These are phyloP conservation scores for Adelges cooleyi DNA, from an alignment of 1,140 invertebrate genomes.

Conservation along the genomic window DNA sequence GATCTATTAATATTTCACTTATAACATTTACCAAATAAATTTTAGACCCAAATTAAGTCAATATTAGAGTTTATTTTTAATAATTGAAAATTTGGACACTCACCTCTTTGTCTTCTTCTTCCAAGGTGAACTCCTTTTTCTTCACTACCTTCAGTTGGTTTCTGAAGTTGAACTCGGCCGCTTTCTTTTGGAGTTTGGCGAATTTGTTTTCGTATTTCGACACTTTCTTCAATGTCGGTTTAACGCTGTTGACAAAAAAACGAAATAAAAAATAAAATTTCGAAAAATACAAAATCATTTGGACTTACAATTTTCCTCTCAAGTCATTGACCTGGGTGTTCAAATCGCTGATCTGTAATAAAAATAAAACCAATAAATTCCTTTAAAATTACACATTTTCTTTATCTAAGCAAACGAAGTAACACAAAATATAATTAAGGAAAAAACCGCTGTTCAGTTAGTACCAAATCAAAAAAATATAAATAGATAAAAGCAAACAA, in stretches of 20 bases:
- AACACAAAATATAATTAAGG: too few relatives aligned
- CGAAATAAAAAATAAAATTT: background rate
- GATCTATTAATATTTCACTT: too few relatives aligned
- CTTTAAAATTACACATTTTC: too few relatives aligned
- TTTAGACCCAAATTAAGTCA: too few relatives aligned
- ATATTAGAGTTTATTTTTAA: too few relatives aligned
- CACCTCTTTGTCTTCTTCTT: slow-evolving; percentile 95
- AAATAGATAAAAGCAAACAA: too few relatives aligned
- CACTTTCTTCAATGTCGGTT: slow-evolving; percentile 98
- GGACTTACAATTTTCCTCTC: slow-evolving; percentile 98
- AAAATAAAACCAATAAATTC: too few relatives aligned
- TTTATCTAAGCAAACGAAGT: too few relatives aligned
- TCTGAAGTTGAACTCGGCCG: slow-evolving; percentile 97
- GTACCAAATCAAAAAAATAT: too few relatives aligned
- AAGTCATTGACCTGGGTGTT: slow-evolving; percentile 99
- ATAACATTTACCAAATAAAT: too few relatives aligned
- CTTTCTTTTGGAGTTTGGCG: slow-evolving; percentile 93
- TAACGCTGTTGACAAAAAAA: slow-evolving; percentile 65
- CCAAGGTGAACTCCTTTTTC: slow-evolving; percentile 97
- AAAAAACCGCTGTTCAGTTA: too few relatives aligned
- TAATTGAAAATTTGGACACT: too few relatives aligned
- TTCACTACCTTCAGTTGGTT: slow-evolving; percentile 96
- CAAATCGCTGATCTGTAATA: slow-evolving; percentile 84
- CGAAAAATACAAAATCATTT: background rate
- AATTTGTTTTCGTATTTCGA: slow-evolving; percentile 99